These are phyloP conservation scores for Gallinago paraguaiae DNA, from an alignment of 2,113 vertebrate species.

Conservation along the genomic window DNA sequence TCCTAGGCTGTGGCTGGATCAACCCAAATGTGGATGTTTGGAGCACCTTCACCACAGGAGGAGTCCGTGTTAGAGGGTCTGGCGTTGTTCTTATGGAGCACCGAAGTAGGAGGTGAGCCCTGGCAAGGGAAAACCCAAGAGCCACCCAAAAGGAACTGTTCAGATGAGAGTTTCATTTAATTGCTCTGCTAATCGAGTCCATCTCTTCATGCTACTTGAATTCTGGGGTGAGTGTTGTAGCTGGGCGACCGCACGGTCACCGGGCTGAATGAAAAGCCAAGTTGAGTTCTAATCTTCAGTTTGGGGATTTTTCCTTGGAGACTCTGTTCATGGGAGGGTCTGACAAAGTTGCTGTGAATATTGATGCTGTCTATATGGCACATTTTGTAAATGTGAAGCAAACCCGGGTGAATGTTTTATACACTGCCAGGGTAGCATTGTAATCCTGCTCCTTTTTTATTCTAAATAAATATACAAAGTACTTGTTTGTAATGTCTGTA, in stretches of 20 bases:
- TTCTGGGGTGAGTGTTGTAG: accelerated
- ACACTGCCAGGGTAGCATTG: not conserved
- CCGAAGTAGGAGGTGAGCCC: not conserved
- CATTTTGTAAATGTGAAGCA: not conserved
- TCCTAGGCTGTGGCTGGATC: not conserved
- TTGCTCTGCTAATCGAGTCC: not conserved
- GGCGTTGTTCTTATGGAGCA: not conserved
- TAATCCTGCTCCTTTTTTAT: constrained; percentile 49
- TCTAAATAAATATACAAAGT: constrained; percentile 51
- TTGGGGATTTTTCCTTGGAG: not conserved
- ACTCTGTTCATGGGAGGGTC: not conserved
- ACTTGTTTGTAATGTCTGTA: not conserved
- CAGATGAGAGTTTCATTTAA: not conserved
- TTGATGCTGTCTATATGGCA: not conserved
- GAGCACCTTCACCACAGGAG: not conserved
- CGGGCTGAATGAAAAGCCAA: not conserved
- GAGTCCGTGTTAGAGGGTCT: not conserved
- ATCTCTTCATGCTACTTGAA: not conserved
- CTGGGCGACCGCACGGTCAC: accelerated
- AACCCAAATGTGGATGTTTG: not conserved
- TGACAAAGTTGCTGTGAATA: not conserved
- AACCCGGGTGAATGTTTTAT: constrained; percentile 32
- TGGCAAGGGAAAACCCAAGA: not conserved
- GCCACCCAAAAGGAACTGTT: not conserved
- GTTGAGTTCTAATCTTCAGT: not conserved